phyloP scores from a whole-genome alignment of 2,888 invertebrate genomes.

The Amblyteles armatorius region DNA sequence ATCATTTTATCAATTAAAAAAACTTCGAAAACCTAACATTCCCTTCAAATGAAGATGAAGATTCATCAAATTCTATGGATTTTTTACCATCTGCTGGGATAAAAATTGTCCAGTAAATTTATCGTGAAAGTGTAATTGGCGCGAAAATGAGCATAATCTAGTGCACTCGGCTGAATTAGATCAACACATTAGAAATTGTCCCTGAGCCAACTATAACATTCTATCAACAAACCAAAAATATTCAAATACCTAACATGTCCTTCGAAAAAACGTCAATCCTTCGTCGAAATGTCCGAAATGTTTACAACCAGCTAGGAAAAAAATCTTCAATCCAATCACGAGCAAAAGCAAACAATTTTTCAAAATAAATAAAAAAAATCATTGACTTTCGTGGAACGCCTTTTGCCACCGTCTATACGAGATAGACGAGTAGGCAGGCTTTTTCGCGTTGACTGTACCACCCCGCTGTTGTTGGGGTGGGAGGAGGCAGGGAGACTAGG shows the following conservation, averaged over 20 bases:
- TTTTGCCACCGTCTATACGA: constrained; percentile 76
- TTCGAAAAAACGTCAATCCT: neutral
- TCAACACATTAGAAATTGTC: too few species aligned
- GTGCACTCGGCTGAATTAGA: too few species aligned
- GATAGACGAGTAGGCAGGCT: constrained; percentile 69
- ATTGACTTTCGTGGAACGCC: constrained; percentile 26
- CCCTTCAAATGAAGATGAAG: too few species aligned
- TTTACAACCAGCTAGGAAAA: neutral
- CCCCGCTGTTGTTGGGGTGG: constrained; percentile 84
- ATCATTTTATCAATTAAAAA: neutral
- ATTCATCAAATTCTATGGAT: neutral
- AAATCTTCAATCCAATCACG: neutral
- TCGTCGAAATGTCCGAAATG: neutral
- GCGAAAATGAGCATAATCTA: constrained; percentile 5
- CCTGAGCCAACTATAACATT: too few species aligned
- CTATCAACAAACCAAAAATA: neutral
- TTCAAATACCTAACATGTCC: neutral
- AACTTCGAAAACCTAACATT: too few species aligned
- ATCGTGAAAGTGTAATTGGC: constrained; percentile 10
- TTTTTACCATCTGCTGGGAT: neutral
- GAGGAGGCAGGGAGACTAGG: constrained; percentile 81
- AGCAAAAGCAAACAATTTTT: neutral
- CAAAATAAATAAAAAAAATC: constrained; percentile 10
- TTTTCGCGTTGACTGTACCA: constrained; percentile 83
- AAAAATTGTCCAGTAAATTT: neutral